Base-by-base conservation (phyloP, 2,888 invertebrate genomes). In the Eupithecia dodoneata region DNA sequence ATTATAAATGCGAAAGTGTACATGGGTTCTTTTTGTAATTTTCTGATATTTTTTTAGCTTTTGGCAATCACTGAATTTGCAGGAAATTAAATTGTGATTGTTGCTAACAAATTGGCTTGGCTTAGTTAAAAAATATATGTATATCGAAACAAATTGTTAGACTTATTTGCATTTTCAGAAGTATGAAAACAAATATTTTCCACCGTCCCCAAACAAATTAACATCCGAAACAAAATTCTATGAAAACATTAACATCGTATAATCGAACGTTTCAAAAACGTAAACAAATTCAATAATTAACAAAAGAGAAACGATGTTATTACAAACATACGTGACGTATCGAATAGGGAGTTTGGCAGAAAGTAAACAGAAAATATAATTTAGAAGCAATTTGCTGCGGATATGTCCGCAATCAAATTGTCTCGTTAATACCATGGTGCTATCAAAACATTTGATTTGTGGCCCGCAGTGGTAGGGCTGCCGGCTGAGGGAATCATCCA, bases 391-490 rank as follows among this genome's bases (percentile, higher is more conserved):
- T 95, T 95, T 95, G 91, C 91, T 92, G 92, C 89, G 93, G 93
- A 94, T 94, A 94, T 94, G 94, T 94, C 94, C 94, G 95, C 94
- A 95, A 95, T 95, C 95, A 95, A 95, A 95, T 95, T 95, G 95
- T 95, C 95, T 95, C 94, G 95, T 95, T 95, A 94, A 94, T 94
- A 92, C 93, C 91, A 88, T 87, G 92, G 92, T 90, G 94, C 94
- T 95, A 95, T 95, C 94, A 95, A 94, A 95, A 95, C 95, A 95
- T 95, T 95, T 95, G 95, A 95, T 95, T 95, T 95, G 95, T 95
- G 94, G 94, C 88, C 71, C 87, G 81, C 78, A 80, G 81, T 71
- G 75, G 80, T 82, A 81, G 82, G 82, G 82, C 78, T 75, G 78
- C 63, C 78, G 30, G 18, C 30, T 47, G 70, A 30, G 18, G 13